These are phyloP conservation scores for Cryptoprocta ferox DNA, from an alignment of 2,797 vertebrate genomes.

Conservation along the genomic window DNA sequence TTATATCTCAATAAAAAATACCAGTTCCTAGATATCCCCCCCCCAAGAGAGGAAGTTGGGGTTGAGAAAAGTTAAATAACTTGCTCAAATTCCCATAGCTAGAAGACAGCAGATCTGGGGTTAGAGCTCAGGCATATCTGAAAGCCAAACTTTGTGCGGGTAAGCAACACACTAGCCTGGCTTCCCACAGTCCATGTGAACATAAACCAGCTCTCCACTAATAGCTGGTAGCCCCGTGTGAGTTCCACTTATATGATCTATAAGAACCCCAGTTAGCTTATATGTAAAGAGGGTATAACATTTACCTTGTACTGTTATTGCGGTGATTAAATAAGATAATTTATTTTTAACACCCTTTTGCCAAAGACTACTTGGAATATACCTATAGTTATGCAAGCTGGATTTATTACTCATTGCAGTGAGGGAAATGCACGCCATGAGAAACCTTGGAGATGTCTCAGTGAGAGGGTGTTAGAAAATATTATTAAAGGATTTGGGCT, in stretches of 20 bases:
- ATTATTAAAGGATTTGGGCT: background rate
- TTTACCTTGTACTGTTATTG: background rate
- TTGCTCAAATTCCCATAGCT: background rate
- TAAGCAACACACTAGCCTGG: background rate
- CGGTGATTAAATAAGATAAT: background rate
- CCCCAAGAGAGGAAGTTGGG: background rate
- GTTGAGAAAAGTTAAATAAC: background rate
- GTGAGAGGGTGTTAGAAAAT: background rate
- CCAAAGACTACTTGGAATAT: background rate
- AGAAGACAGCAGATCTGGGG: background rate
- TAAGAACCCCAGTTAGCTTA: background rate
- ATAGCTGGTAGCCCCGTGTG: background rate
- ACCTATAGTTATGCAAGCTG: background rate
- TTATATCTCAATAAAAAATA: background rate
- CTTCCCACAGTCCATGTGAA: background rate
- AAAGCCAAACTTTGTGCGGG: background rate
- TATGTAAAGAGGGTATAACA: background rate
- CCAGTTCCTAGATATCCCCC: background rate
- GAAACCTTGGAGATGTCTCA: background rate
- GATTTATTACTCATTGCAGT: background rate
- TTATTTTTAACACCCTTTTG: background rate
- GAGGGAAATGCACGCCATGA: background rate
- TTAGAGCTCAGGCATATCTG: background rate
- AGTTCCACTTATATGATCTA: background rate
- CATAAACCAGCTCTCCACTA: background rate